These are phyloP conservation scores for Callipepla squamata DNA, from an alignment of 2,113 vertebrate species.

Conservation along the genomic window DNA sequence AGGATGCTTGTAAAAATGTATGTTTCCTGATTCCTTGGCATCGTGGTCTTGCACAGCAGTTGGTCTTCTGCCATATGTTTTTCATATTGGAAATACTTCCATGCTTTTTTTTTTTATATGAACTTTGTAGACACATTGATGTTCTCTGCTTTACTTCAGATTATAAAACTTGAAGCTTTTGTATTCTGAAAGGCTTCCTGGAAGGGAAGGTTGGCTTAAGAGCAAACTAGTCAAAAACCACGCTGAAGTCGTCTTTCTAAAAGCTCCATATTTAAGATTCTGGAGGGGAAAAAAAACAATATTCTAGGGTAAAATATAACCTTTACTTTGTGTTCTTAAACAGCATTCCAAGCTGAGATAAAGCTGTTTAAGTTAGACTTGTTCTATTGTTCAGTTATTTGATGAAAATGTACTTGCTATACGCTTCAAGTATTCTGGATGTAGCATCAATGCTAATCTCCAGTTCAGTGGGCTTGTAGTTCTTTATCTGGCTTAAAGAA, in stretches of 20 bases:
- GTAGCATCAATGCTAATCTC: not conserved
- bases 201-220: not conserved
- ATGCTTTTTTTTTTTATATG: not conserved
- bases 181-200: slow-evolving; percentile 7
- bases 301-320: not conserved
- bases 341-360: not conserved
- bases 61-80: slow-evolving; percentile 8
- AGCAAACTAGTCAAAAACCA: not conserved
- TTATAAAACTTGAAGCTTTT: not conserved
- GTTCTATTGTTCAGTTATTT: not conserved
- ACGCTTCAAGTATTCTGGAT: not conserved
- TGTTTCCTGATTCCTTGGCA: not conserved
- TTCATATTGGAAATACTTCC: not conserved
- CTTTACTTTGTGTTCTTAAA: not conserved
- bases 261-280: not conserved
- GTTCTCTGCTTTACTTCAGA: slow-evolving; percentile 24
- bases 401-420: not conserved
- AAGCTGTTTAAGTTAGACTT: not conserved
- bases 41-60: not conserved
- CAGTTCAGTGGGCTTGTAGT: not conserved
- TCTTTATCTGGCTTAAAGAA: not conserved
- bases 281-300: not conserved
- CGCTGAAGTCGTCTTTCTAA: not conserved
- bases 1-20: not conserved
- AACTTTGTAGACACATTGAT: not conserved